Evolutionary conservation across 1,140 invertebrate species (phyloP).

Genomic region (Orchestia grillus): DNA sequence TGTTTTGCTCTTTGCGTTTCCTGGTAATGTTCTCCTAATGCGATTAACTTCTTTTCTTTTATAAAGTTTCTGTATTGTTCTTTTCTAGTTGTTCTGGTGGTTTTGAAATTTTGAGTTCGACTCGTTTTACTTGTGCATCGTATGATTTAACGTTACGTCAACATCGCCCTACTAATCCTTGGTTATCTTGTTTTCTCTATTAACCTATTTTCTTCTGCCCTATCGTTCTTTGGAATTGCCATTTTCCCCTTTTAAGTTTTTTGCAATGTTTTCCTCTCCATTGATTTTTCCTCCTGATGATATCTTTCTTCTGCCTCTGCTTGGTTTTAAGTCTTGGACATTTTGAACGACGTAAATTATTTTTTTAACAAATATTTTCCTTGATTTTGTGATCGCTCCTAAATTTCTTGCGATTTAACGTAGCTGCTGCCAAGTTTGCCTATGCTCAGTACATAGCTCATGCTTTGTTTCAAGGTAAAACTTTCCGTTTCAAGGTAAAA

Average conservation of each 20-base stretch:
- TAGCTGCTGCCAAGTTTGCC: not conserved
- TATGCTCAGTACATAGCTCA: not conserved
- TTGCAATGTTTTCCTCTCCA: not conserved
- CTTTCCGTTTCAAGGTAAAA: not conserved
- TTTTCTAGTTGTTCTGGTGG: not conserved
- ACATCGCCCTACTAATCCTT: not conserved
- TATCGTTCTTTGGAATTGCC: not conserved
- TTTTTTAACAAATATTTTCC: not conserved
- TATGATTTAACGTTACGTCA: not conserved
- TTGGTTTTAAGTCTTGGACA: slow-evolving; percentile 1
- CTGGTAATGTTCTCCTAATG: not conserved
- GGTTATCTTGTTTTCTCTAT: not conserved
- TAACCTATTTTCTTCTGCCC: not conserved
- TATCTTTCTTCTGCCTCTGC: slow-evolving; percentile 5
- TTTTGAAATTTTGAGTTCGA: not conserved
- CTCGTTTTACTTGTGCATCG: not conserved
- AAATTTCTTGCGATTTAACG: not conserved
- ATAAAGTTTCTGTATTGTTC: not conserved
- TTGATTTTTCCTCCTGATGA: not conserved
- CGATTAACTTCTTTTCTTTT: no score
- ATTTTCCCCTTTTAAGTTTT: not conserved
- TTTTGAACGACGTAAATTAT: not conserved
- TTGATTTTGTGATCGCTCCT: not conserved
- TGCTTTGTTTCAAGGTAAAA: not conserved
- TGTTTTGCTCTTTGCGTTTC: not conserved